These are phyloP conservation scores for Holocentrus rufus DNA, from an alignment of 2,797 vertebrate genomes.

Conservation along the genomic window DNA sequence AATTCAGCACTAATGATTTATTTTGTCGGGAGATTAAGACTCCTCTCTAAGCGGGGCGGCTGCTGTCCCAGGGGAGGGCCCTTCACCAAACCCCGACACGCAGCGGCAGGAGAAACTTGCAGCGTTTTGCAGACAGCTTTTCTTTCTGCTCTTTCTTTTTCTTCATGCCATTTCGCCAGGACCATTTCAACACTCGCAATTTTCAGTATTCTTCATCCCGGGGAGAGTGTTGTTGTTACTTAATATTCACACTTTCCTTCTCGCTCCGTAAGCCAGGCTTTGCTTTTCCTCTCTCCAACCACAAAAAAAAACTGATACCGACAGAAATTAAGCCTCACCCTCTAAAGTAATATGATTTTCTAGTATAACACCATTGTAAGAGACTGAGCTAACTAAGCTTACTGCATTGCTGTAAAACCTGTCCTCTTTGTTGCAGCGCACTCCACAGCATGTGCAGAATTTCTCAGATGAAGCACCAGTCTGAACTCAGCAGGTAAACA, in stretches of 20 bases:
- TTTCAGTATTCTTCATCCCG: not conserved
- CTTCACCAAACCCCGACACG: constrained; percentile 16
- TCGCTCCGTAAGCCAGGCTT: not conserved
- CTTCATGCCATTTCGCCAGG: not conserved
- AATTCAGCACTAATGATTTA: constrained; percentile 69
- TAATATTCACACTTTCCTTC: not conserved
- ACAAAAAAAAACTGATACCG: too few species aligned
- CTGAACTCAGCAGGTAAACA: not conserved
- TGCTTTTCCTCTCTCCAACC: not conserved
- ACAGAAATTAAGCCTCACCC: too few species aligned
- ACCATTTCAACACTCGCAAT: not conserved
- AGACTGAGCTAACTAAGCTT: too few species aligned
- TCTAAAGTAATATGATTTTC: too few species aligned
- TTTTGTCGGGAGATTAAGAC: constrained; percentile 66
- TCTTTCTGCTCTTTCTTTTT: not conserved
- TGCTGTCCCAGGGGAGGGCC: constrained; percentile 46
- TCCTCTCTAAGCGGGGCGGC: constrained; percentile 51
- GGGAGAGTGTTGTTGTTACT: not conserved
- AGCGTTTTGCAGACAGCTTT: constrained; percentile 4
- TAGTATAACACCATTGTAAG: too few species aligned
- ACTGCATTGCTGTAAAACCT: too few species aligned
- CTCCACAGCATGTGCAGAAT: too few species aligned
- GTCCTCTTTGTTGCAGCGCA: too few species aligned
- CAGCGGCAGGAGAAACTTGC: not conserved
- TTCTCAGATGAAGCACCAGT: too few species aligned